Percentiles rank a stretch among this genome's conserved stretches.
Conservation (phyloP, 1,140 invertebrate species). For the Aphelenchoides avenae region DNA sequence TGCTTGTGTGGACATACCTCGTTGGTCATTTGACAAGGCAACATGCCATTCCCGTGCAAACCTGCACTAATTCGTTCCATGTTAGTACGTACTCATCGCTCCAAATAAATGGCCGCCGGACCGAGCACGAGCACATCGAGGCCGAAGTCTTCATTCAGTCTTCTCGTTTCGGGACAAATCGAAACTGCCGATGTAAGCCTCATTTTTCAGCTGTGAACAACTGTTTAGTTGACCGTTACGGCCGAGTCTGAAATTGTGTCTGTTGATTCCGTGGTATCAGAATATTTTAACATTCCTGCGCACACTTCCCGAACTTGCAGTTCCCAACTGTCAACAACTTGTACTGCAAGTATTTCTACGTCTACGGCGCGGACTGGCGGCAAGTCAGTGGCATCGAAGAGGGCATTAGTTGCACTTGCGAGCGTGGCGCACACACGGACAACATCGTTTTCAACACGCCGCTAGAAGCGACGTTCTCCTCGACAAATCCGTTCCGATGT, state of each 20-base stretch:
- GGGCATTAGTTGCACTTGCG: slow-evolving; percentile 71
- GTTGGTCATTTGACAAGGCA: too few relatives aligned
- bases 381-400: slow-evolving; percentile 72
- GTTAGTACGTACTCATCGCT: too few relatives aligned
- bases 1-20: too few relatives aligned
- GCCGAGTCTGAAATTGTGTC: too few relatives aligned
- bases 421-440: slow-evolving; percentile 67
- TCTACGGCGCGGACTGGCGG: slow-evolving; percentile 71
- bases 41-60: too few relatives aligned
- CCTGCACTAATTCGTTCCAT: too few relatives aligned
- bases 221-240: too few relatives aligned
- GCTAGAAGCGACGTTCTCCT: slow-evolving; percentile 72
- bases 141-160: too few relatives aligned
- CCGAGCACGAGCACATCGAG: too few relatives aligned
- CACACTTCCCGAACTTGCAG: slow-evolving; percentile 47
- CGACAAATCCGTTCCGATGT: slow-evolving; percentile 73
- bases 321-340: slow-evolving; percentile 71
- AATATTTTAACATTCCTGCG: background rate
- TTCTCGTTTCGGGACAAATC: slow-evolving; percentile 40
- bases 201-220: slow-evolving; percentile 16
- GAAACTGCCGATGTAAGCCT: slow-evolving; percentile 36
- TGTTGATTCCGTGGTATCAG: too few relatives aligned
- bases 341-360: slow-evolving; percentile 71
- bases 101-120: too few relatives aligned
- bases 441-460: slow-evolving; percentile 74